A percentile compares a stretch with the other conserved stretches of the same genome.
phyloP scores from a whole-genome alignment of 2,888 invertebrate species.

The Limnephilus auricula region DNA sequence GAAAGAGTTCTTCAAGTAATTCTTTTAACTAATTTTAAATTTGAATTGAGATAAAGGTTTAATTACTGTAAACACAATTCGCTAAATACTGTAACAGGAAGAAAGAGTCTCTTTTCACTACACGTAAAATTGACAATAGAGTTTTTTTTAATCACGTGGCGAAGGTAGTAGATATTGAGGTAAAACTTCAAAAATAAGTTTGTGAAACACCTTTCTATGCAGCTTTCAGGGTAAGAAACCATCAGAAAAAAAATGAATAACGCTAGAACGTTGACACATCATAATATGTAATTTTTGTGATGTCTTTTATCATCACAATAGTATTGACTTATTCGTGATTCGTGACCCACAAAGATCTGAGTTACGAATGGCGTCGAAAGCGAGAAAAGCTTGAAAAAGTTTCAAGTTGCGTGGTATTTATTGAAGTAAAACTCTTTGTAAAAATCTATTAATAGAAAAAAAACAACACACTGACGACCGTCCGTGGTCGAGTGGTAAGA shows the following conservation, averaged over 20 bases:
- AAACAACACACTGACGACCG: too few relatives aligned
- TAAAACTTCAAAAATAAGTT: not conserved
- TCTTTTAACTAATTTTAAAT: not conserved
- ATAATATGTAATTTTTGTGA: not conserved
- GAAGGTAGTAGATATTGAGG: too few relatives aligned
- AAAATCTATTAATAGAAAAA: not conserved
- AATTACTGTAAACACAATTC: too few relatives aligned
- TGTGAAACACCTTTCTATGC: not conserved
- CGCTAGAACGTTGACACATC: not conserved
- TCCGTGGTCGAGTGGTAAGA: too few relatives aligned
- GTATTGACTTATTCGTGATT: not conserved
- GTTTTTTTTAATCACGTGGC: too few relatives aligned
- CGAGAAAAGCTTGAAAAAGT: not conserved
- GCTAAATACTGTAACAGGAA: not conserved
- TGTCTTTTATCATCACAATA: not conserved
- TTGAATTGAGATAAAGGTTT: too few relatives aligned
- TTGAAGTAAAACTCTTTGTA: not conserved
- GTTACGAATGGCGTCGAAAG: not conserved
- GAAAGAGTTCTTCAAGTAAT: not conserved
- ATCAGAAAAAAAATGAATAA: not conserved
- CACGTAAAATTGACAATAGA: not conserved
- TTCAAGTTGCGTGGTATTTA: not conserved
- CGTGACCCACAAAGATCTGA: not conserved
- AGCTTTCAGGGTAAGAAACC: not conserved
- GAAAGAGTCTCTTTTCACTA: not conserved